Base-by-base conservation (phyloP, 2,797 vertebrate species). In the Buphagus erythrorhynchus region DNA sequence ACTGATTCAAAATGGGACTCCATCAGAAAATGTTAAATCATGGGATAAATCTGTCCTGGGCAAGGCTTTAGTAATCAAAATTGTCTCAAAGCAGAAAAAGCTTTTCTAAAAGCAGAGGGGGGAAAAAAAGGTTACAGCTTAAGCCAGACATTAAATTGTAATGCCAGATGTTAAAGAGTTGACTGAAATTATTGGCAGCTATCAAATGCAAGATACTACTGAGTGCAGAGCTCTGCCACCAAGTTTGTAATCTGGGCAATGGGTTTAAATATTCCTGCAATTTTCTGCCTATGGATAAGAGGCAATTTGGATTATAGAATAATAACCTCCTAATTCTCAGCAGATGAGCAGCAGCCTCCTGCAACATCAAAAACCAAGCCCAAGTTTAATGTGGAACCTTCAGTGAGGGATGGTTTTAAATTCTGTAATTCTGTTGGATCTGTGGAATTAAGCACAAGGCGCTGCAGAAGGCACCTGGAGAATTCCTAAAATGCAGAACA, bases 81-180 rank as follows among this genome's bases (percentile, higher is more conserved):
- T 51, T 88, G 45, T 75, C 80, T 80, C 62, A 68, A 25, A 61
- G 88, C 67, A 88, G 82, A 94, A 91, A 92, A 95, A 82, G 52
- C 71, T 79, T 61, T 65, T 69, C 51, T 76, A 57, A 86, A 61
- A 61, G 87, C 33, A 21, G 16, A 22, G 71, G 58, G 43, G 29
- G 43, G 29, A 1, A 1, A 7, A 10, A 28, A 71, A 48, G 91
- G 87, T 92, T 76, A 66, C 26, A 62, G 81, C 79, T 88, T 80
- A 68, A 83, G 52, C 66, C 94, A 95, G 94, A 71, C 92, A 67
- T 86, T 58, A 69, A 65, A 86, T 59, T 55, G 94, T 20, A 35
- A 93, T 71, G 88, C 88, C 95, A 96, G 96, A 95, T 89, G 90
- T 93, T 93, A 90, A 95, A 93, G 55, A 78, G 75, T 81, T 87